Evolutionary conservation across 2,888 invertebrate species (phyloP).

Genomic region (Eledona agricola): DNA sequence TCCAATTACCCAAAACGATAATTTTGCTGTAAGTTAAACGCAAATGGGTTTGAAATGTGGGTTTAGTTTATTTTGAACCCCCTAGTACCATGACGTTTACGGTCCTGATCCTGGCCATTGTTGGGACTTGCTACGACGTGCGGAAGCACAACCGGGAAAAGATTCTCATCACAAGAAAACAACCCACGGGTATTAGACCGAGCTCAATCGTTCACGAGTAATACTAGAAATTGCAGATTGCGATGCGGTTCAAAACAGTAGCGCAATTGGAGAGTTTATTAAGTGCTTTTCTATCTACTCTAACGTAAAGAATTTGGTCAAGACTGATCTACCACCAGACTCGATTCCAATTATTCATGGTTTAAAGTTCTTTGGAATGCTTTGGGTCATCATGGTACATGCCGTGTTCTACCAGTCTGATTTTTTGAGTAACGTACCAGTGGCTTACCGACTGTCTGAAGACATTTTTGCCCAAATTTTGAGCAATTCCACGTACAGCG

Average conservation of each 20-base stretch:
- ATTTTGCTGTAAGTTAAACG: slow-evolving; percentile 58
- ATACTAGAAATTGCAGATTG: slow-evolving; percentile 35
- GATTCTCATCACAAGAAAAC: slow-evolving; percentile 37
- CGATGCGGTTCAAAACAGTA: slow-evolving; percentile 39
- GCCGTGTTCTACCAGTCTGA: slow-evolving; percentile 61
- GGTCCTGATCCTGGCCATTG: slow-evolving; percentile 47
- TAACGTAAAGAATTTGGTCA: slow-evolving; percentile 62
- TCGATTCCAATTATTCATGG: slow-evolving; percentile 64
- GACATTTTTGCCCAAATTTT: slow-evolving; percentile 58
- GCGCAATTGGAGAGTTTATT: slow-evolving; percentile 50
- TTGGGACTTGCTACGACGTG: slow-evolving; percentile 44
- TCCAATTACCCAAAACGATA: slow-evolving; percentile 54
- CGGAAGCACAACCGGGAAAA: slow-evolving; percentile 41
- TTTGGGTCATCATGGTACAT: slow-evolving; percentile 68
- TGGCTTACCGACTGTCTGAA: slow-evolving; percentile 56
- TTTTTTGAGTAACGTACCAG: slow-evolving; percentile 58
- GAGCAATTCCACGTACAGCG: slow-evolving; percentile 62
- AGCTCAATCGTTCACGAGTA: not conserved
- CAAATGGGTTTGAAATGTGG: no score
- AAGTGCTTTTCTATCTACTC: slow-evolving; percentile 65
- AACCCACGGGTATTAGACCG: slow-evolving; percentile 7
- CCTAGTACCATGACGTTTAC: not conserved
- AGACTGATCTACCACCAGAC: slow-evolving; percentile 54
- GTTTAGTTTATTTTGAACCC: no score
- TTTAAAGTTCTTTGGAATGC: slow-evolving; percentile 65